phyloP scores from a whole-genome alignment of 1,140 invertebrate genomes.

The Hycleus cichorii region DNA sequence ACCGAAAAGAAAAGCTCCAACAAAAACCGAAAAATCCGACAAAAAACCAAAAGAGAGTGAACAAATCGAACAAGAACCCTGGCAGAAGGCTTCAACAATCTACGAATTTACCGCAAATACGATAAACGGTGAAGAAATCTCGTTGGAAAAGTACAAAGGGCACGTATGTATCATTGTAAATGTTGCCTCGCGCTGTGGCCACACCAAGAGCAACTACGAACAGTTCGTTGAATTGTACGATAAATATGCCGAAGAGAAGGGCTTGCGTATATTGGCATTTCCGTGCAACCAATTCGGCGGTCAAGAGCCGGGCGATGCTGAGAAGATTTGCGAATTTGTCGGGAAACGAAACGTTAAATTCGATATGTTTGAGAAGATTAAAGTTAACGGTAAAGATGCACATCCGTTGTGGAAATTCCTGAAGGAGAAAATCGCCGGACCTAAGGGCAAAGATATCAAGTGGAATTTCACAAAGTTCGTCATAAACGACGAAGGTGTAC shows the following conservation, averaged over 20 bases:
- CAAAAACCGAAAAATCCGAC: not conserved
- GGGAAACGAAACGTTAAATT: conserved; percentile 63
- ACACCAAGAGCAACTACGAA: conserved; percentile 69
- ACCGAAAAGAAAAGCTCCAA: not conserved
- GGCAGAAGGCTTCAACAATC: conserved; percentile 55
- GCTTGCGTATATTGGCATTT: conserved; percentile 74
- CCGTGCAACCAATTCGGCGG: conserved; percentile 88
- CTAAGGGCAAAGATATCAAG: conserved; percentile 55
- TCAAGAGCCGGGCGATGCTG: conserved; percentile 66
- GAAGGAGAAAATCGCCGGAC: conserved; percentile 9
- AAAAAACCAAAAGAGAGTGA: not conserved
- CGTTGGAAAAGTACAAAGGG: conserved; percentile 62
- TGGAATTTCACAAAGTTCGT: conserved; percentile 98
- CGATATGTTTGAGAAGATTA: conserved; percentile 68
- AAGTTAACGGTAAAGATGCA: conserved; percentile 80
- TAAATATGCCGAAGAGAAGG: conserved; percentile 54
- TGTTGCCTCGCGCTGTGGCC: conserved; percentile 77
- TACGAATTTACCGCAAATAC: conserved; percentile 69
- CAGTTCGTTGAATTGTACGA: conserved; percentile 64
- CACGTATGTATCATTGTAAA: conserved; percentile 71
- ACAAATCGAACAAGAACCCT: conserved; percentile 20
- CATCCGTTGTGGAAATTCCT: conserved; percentile 81
- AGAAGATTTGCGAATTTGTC: conserved; percentile 66
- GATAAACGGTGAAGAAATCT: conserved; percentile 62
- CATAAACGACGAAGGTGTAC: conserved; percentile 74